These are phyloP conservation scores for Brenthis daphne DNA, from an alignment of 2,888 invertebrate genomes.

Conservation along the genomic window DNA sequence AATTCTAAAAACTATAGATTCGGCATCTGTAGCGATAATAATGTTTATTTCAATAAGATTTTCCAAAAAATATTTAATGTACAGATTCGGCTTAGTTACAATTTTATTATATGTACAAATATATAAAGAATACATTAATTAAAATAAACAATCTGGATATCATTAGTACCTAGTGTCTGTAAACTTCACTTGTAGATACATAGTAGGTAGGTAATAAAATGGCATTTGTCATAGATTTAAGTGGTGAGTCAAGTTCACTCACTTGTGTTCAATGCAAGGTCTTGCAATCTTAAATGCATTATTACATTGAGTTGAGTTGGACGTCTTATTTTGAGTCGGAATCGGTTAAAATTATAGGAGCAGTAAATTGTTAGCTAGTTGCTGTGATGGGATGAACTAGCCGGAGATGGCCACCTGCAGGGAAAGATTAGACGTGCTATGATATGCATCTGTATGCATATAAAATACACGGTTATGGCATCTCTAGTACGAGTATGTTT, in stretches of 20 bases:
- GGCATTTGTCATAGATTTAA: conserved; percentile 13
- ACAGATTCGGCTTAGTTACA: no score
- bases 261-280: conserved; percentile 15
- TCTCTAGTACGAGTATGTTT: conserved; percentile 16
- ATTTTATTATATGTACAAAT: no score
- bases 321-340: neutral
- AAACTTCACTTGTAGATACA: neutral
- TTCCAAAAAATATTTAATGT: no score
- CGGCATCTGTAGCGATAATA: no score
- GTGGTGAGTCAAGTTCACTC: conserved; percentile 24
- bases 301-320: conserved; percentile 2
- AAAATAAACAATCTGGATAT: neutral
- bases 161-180: neutral
- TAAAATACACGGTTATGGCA: conserved; percentile 18
- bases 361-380: conserved; percentile 27
- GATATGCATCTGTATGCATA: conserved; percentile 3
- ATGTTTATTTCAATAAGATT: no score
- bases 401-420: conserved; percentile 31
- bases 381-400: conserved; percentile 21
- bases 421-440: conserved; percentile 22
- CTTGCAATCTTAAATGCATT: conserved; percentile 21
- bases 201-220: conserved; percentile 1
- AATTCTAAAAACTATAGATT: no score
- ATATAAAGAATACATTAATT: neutral
- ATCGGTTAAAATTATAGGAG: conserved; percentile 13